These are phyloP conservation scores for Phortica okadai DNA, from an alignment of 2,888 invertebrate species.

Conservation along the genomic window DNA sequence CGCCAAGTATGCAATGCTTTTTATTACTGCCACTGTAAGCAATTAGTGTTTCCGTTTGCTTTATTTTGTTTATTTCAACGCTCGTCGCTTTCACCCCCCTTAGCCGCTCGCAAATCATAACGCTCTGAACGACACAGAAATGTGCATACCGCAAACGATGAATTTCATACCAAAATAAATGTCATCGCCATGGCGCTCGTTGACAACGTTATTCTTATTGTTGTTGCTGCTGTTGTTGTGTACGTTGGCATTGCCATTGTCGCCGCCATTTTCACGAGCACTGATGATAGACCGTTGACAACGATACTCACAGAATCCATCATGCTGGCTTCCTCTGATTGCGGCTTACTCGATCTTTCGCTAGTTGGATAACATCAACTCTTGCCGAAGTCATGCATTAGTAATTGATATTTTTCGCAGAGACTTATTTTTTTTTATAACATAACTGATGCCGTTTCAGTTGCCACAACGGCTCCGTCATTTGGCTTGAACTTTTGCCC, in stretches of 20 bases:
- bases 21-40: neutral
- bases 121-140: neutral
- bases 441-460: too few species aligned
- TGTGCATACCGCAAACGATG: neutral
- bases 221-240: neutral
- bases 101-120: neutral
- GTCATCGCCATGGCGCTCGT: neutral
- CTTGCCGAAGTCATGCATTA: slow-evolving; percentile 18
- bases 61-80: neutral
- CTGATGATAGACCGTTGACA: slow-evolving; percentile 2
- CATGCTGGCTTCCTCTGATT: neutral
- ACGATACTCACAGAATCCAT: neutral
- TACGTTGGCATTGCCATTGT: neutral
- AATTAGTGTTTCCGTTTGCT: slow-evolving; percentile 10
- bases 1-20: too few species aligned
- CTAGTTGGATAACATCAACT: neutral
- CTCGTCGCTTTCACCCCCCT: neutral
- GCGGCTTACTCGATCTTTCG: neutral
- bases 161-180: slow-evolving; percentile 15
- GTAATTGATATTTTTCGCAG: slow-evolving; percentile 20
- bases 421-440: neutral
- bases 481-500: neutral
- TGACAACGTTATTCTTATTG: neutral
- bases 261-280: neutral
- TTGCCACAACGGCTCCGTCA: neutral